Base-by-base conservation (phyloP, 2,888 invertebrate genomes). In the Odontomyia ornata region DNA sequence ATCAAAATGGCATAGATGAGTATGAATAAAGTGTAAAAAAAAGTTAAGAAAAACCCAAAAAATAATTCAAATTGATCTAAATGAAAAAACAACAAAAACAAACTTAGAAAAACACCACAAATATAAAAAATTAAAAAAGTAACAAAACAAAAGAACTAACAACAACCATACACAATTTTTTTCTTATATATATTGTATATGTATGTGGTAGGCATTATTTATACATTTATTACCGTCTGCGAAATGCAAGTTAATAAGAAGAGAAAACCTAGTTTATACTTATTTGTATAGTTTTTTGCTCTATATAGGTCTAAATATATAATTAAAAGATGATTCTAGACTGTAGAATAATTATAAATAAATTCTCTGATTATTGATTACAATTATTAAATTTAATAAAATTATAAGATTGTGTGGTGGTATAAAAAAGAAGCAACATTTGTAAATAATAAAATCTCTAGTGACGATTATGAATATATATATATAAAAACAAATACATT, bases 21-120 rank as follows among this genome's bases (percentile, higher is more conserved):
- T 3, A 36, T 36, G 36, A 36, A 5, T 36, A 36, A 36, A 36
- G 13, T 52, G 7, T 52, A 15, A 52, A 52, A 15, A 36, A 52
- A 52, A 15, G 13, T 43, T 43, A 52, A 52, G 13, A 52, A 13
- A 52, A 52, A n/a, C 13, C 52, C 15, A 52, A 3, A 52, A 52
- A n/a, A 52, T 9, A 15, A 52, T 4, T 3, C 15, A 52, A 52
- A 52, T 52, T 52, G 3, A 52, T 3, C 3, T 5, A 36, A 36
- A 36, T 5, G 9, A 36, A 36, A 9, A 52, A 80, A 84, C 82
- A 82, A 80, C 79, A 77, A 80, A n/a, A 79, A 81, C 80, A 69
- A 69, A 67, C 23, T 52, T 65, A 47, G 30, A 47, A 64, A 43
- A 75, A 25, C 67, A 81, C 78, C 80, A 76, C 28, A 65, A 78